A percentile compares a stretch with the other conserved stretches of the same genome.
Evolutionary conservation across 2,113 vertebrate genomes (phyloP).

Genomic region (Odobenus rosmarus): DNA sequence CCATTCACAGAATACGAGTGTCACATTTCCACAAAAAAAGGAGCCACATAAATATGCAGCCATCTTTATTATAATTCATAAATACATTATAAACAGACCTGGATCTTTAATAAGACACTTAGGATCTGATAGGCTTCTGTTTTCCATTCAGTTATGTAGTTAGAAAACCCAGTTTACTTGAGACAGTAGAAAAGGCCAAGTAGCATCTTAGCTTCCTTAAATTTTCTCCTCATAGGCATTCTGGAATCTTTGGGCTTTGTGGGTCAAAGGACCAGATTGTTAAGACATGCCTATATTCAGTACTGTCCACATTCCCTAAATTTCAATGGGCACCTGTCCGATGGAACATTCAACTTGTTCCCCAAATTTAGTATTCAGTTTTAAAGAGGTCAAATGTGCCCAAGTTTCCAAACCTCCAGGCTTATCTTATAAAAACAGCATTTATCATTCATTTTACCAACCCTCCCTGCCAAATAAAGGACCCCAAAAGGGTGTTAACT

Average conservation of each 20-base stretch:
- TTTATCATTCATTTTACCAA: not conserved
- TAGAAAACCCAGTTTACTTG: conserved; percentile 6
- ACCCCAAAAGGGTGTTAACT: not conserved
- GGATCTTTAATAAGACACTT: not conserved
- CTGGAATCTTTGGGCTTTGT: not conserved
- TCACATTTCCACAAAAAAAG: not conserved
- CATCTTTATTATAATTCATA: conserved; percentile 11
- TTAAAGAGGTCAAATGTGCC: not conserved
- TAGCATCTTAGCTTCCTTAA: not conserved
- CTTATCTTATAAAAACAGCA: not conserved
- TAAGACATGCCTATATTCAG: not conserved
- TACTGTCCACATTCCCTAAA: not conserved
- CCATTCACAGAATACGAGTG: not conserved
- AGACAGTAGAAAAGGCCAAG: not conserved
- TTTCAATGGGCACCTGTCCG: not conserved
- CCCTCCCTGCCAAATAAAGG: not conserved
- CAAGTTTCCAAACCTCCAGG: not conserved
- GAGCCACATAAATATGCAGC: not conserved
- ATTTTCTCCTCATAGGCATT: not conserved
- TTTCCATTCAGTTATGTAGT: not conserved
- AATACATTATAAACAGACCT: not conserved
- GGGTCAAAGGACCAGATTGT: not conserved
- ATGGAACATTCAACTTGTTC: not conserved
- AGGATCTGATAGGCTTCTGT: not conserved
- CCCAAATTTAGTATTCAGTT: not conserved